A percentile compares a stretch with the other conserved stretches of the same genome.
Conservation (phyloP, 2,888 invertebrate species). For the Sepiola atlantica region DNA sequence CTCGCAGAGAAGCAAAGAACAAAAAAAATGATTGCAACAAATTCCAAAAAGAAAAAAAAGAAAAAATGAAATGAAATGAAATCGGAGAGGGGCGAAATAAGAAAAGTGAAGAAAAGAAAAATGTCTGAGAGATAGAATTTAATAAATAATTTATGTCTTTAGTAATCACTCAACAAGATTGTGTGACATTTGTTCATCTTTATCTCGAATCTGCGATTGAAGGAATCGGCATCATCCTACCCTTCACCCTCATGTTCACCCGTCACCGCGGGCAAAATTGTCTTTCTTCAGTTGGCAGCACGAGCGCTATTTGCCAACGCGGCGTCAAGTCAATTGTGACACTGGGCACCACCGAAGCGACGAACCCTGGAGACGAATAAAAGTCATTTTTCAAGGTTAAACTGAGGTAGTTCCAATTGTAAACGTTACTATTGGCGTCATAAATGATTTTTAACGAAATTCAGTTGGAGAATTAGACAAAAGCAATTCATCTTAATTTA, state of each 20-base stretch:
- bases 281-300: background rate
- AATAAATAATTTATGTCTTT: background rate
- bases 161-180: background rate
- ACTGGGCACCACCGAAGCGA: background rate
- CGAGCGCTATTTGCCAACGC: background rate
- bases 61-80: no score
- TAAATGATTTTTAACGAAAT: no score
- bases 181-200: background rate
- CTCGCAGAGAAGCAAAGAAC: no score
- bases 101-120: background rate
- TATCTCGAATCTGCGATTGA: background rate
- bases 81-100: background rate
- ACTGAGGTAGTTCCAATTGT: no score
- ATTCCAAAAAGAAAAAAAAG: no score
- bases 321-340: background rate
- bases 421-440: no score
- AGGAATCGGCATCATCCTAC: background rate
- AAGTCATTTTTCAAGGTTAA: background rate
- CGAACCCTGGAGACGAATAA: background rate
- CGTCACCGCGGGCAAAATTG: background rate
- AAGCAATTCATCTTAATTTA: no score
- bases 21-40: no score
- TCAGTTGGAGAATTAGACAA: no score
- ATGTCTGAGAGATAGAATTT: background rate
- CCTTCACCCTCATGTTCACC: background rate